Base-by-base conservation (phyloP, 2,888 invertebrate species). In the Cryptocephalus moraei region DNA sequence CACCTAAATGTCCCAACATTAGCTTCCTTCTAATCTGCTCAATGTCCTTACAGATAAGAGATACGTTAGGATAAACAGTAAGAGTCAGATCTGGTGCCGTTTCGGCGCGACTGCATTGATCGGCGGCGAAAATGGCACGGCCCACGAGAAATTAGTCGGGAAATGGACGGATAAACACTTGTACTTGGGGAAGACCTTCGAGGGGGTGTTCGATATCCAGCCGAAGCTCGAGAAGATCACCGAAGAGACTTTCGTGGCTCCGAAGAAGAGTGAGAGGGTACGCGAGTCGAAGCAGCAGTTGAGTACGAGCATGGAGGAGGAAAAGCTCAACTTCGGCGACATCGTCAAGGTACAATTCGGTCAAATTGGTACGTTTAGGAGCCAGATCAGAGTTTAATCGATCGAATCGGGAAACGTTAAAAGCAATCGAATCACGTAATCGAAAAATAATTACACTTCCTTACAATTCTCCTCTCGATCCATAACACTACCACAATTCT, bases 321-420 rank as follows among this genome's bases (percentile, higher is more conserved):
- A 88, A 90, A 64, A 95, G 92, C 93, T 92, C 88, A 67, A 94
- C 92, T 2, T 79, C 84, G 0, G 62, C 91, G 34, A 79, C 74
- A 61, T 87, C 89, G 94, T 61, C 43, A 61, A 57, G 44, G 57
- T 58, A 38, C 36, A 40, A 36, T 22, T 22, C 22, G 22, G 22
- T 22, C 22, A 6, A 22, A 22, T 22, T 22, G 6, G n/a, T n/a
- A n/a, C n/a, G n/a, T n/a, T n/a, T n/a, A 4, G 22, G 6, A 22
- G 2, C 22, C 22, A 22, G 6, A 22, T 22, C 22, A 22, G 3
- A 2, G 6, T 22, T 22, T 6, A 22, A 22, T 22, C 3, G 6
- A 22, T 22, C 3, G 22, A 22, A 22, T 22, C 6, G 22, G 22
- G 22, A 22, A 22, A 22, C 2, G 3, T 22, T 22, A 22, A 22